Evolutionary conservation across 1,140 invertebrate species (phyloP).

Genomic region (Drosophila rhopaloa): DNA sequence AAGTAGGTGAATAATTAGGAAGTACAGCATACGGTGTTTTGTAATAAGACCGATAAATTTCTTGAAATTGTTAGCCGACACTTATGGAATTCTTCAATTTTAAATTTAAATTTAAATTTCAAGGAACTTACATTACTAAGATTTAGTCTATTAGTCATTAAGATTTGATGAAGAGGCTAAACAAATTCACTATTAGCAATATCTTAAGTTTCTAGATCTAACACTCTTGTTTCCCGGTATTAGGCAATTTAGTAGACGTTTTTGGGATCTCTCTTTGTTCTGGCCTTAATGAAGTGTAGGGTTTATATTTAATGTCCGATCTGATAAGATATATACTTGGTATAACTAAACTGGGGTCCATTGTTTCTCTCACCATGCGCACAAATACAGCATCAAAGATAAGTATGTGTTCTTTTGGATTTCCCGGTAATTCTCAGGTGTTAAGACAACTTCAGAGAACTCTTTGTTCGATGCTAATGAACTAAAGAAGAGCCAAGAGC

Average conservation of each 20-base stretch:
- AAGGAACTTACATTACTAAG: background rate
- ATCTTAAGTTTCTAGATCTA: background rate
- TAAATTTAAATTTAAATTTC: background rate
- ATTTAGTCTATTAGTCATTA: background rate
- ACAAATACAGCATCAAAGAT: slow-evolving; percentile 21
- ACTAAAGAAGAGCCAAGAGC: slow-evolving; percentile 14
- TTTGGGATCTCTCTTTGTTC: background rate
- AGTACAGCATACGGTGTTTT: background rate
- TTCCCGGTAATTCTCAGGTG: slow-evolving; percentile 29
- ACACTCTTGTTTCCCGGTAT: slow-evolving; percentile 13
- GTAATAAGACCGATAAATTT: background rate
- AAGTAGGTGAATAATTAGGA: background rate
- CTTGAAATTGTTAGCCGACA: too few relatives aligned
- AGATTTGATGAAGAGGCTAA: background rate
- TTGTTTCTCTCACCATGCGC: slow-evolving; percentile 4
- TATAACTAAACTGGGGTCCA: background rate
- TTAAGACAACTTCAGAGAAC: slow-evolving; percentile 18
- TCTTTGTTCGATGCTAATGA: slow-evolving; percentile 44
- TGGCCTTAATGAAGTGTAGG: slow-evolving; percentile 6
- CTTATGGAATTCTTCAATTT: too few relatives aligned
- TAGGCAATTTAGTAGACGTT: background rate
- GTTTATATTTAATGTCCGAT: slow-evolving; percentile 13
- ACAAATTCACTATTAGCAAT: background rate
- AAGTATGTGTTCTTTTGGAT: slow-evolving; percentile 13
- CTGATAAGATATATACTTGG: slow-evolving; percentile 20